Conservation (phyloP, 2,797 vertebrate species). For the Pampus argenteus region DNA sequence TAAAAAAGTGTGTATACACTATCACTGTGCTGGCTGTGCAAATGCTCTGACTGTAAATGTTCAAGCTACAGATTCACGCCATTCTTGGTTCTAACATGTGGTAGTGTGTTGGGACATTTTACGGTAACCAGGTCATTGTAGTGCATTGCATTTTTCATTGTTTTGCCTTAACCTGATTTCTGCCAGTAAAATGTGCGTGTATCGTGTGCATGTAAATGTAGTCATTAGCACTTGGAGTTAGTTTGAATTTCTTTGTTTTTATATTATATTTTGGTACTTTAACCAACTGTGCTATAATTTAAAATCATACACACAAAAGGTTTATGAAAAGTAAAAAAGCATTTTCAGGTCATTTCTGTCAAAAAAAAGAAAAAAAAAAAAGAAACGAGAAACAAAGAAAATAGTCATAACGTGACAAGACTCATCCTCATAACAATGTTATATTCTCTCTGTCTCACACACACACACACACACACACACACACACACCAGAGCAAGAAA, state of each 20-base stretch:
- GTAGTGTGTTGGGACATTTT: slow-evolving; percentile 7
- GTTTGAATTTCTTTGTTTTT: slow-evolving; percentile 31
- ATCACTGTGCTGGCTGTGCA: not conserved
- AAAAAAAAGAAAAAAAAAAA: not conserved
- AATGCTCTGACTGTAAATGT: slow-evolving; percentile 6
- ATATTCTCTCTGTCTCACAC: not conserved
- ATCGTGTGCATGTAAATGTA: slow-evolving; percentile 41
- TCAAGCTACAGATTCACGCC: slow-evolving; percentile 6
- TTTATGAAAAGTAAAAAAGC: not conserved
- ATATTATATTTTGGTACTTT: slow-evolving; percentile 15
- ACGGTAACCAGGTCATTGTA: slow-evolving; percentile 30
- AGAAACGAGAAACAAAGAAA: not conserved
- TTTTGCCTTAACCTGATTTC: slow-evolving; percentile 41
- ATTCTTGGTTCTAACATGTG: slow-evolving; percentile 10
- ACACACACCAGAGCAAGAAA: slow-evolving; percentile 40
- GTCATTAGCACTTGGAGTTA: slow-evolving; percentile 31
- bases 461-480: not conserved
- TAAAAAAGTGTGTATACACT: not conserved
- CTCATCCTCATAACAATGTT: slow-evolving; percentile 16
- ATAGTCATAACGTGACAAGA: slow-evolving; percentile 6
- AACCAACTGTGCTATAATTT: slow-evolving; percentile 8
- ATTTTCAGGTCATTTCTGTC: not conserved
- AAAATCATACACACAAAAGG: not conserved
- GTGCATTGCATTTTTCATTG: slow-evolving; percentile 31
- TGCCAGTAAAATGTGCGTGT: slow-evolving; percentile 35